phyloP scores from a whole-genome alignment of 2,113 vertebrate genomes.

The Prietella phreatophila region DNA sequence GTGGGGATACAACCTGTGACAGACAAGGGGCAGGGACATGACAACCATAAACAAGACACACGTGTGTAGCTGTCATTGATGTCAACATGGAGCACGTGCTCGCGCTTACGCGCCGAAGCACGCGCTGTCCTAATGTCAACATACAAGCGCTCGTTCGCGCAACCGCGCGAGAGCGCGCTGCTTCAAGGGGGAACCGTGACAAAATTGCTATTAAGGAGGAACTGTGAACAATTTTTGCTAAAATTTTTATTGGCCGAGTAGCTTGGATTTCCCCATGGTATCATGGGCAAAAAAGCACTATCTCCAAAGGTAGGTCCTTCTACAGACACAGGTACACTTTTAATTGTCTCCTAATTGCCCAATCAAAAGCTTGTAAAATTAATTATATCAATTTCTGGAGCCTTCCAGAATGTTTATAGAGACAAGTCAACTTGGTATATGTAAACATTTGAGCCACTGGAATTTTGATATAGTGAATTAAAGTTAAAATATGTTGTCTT shows the following conservation, averaged over 20 bases:
- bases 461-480: neutral
- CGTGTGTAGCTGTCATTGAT: too few relatives aligned
- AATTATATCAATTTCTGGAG: neutral
- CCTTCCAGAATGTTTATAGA: neutral
- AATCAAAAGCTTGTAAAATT: neutral
- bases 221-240: too few relatives aligned
- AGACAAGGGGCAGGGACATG: too few relatives aligned
- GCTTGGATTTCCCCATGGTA: neutral
- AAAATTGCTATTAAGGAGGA: neutral
- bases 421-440: neutral
- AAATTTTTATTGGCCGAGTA: neutral
- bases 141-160: too few relatives aligned
- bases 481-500: neutral
- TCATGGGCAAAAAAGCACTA: neutral
- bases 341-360: neutral
- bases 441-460: neutral
- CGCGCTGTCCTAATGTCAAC: too few relatives aligned
- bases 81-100: too few relatives aligned
- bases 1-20: too few relatives aligned
- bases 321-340: neutral
- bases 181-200: too few relatives aligned
- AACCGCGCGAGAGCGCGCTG: too few relatives aligned
- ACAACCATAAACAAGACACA: too few relatives aligned
- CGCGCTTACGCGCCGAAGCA: too few relatives aligned
- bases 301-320: neutral